These are phyloP conservation scores for Babylonia areolata DNA, from an alignment of 1,140 invertebrate species.

Conservation along the genomic window DNA sequence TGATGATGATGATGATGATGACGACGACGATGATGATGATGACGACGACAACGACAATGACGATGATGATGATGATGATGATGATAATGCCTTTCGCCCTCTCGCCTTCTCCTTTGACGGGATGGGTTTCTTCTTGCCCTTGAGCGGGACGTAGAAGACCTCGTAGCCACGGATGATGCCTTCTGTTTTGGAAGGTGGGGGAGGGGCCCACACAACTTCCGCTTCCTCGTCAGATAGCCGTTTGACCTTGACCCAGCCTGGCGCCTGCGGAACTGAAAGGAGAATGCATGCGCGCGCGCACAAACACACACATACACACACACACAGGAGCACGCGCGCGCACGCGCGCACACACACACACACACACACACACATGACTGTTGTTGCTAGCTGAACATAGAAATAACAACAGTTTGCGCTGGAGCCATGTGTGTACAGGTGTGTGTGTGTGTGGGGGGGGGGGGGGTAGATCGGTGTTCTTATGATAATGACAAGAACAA, in stretches of 20 bases:
- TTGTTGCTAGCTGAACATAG: no score
- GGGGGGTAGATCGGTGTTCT: no score
- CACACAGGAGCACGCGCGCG: no score
- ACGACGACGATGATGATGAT: background rate
- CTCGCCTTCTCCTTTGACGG: background rate
- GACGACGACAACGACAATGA: constrained; percentile 26
- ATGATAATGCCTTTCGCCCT: constrained; percentile 15
- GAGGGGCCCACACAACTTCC: constrained; percentile 13
- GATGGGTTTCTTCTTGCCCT: background rate
- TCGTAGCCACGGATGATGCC: constrained; percentile 20
- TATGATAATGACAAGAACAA: no score
- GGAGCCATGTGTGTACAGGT: no score
- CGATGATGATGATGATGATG: constrained; percentile 35
- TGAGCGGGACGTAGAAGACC: background rate
- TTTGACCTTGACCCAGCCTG: constrained; percentile 25
- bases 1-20: background rate
- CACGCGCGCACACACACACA: no score
- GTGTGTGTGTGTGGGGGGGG: no score
- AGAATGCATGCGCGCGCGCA: no score
- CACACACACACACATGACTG: no score
- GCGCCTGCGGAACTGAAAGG: constrained; percentile 22
- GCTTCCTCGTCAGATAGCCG: constrained; percentile 12
- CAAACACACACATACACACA: no score
- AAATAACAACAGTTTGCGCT: no score
- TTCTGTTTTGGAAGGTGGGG: background rate